Evolutionary conservation across 2,797 vertebrate species (phyloP).

Genomic region (Coluber constrictor): DNA sequence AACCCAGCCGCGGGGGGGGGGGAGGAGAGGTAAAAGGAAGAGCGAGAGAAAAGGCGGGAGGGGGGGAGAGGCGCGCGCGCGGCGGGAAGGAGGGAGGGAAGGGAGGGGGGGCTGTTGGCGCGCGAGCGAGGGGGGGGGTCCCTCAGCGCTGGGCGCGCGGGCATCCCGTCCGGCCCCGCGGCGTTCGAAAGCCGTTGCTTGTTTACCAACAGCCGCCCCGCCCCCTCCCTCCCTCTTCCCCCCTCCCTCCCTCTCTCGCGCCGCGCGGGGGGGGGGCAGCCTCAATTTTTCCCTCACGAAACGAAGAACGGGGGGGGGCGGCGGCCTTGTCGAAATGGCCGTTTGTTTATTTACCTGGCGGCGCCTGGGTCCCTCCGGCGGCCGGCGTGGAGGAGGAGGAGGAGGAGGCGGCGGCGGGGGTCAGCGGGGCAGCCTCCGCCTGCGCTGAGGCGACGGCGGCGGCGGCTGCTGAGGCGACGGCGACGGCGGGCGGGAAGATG

Average conservation of each 20-base stretch:
- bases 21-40: no score
- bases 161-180: background rate
- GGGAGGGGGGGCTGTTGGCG: background rate
- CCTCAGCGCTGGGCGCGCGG: background rate
- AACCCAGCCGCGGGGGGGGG: no score
- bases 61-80: background rate
- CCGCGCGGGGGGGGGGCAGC: background rate
- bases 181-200: conserved; percentile 10
- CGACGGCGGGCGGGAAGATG: background rate
- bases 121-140: background rate
- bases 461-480: background rate
- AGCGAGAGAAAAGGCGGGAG: no score
- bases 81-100: no score
- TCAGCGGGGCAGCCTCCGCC: conserved; percentile 76
- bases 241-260: background rate
- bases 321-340: background rate
- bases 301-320: no score
- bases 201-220: conserved; percentile 14
- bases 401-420: conserved; percentile 76
- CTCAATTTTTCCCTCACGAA: background rate
- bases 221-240: background rate
- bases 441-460: conserved; percentile 11
- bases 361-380: conserved; percentile 64
- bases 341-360: conserved; percentile 38
- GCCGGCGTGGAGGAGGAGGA: background rate